These are phyloP conservation scores for Sinohyriopsis cumingii DNA, from an alignment of 2,888 invertebrate species.

Conservation along the genomic window DNA sequence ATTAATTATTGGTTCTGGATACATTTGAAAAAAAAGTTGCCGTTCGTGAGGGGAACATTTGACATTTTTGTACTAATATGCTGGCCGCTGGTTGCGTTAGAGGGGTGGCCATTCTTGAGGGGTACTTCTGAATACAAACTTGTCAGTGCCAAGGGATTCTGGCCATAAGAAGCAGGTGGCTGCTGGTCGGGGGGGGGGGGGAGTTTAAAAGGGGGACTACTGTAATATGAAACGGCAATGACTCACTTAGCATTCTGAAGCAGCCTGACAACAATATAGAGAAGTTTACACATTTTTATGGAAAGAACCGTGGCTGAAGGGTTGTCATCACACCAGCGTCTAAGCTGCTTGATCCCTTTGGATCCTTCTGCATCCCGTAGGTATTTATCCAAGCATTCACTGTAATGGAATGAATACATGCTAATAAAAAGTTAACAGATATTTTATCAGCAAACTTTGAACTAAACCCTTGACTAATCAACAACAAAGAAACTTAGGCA, in stretches of 20 bases:
- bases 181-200: too few relatives aligned
- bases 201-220: too few relatives aligned
- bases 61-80: too few relatives aligned
- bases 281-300: conserved; percentile 51
- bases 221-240: neutral
- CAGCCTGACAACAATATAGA: conserved; percentile 60
- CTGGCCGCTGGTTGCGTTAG: too few relatives aligned
- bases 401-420: conserved; percentile 22
- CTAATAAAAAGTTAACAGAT: neutral
- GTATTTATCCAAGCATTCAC: conserved; percentile 60
- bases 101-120: too few relatives aligned
- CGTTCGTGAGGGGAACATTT: too few relatives aligned
- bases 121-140: too few relatives aligned
- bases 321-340: conserved; percentile 44
- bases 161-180: too few relatives aligned
- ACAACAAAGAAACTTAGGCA: neutral
- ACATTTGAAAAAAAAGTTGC: too few relatives aligned
- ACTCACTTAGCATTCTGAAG: conserved; percentile 63
- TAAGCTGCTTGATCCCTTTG: conserved; percentile 53
- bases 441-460: neutral
- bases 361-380: conserved; percentile 59
- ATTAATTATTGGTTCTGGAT: too few relatives aligned
- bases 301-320: conserved; percentile 29
- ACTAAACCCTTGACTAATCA: neutral
- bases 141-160: too few relatives aligned